Conservation (phyloP, 1,140 invertebrate genomes). For the Drosophila punjabiensis region DNA sequence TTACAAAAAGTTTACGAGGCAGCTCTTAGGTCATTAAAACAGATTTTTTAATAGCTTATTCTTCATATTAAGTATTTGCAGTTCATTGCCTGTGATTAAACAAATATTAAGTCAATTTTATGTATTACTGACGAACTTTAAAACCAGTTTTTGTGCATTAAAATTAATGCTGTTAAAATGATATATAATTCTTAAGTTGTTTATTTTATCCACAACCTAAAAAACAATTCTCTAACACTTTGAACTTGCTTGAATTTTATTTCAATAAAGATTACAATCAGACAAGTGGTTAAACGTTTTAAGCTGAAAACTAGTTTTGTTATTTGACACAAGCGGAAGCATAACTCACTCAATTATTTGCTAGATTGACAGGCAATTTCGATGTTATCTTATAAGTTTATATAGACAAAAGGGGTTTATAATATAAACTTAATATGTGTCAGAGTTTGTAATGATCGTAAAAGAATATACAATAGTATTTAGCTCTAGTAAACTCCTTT, state of each 20-base stretch:
- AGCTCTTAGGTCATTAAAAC: background rate
- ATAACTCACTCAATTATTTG: conserved; percentile 10
- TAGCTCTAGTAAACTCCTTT: no score
- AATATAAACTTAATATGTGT: no score
- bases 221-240: background rate
- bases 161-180: conserved; percentile 1
- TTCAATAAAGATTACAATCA: conserved; percentile 1
- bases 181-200: background rate
- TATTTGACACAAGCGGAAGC: conserved; percentile 8
- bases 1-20: background rate
- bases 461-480: background rate
- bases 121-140: conserved; percentile 10
- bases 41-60: background rate
- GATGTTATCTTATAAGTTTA: conserved; percentile 1
- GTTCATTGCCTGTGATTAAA: conserved; percentile 5
- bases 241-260: background rate
- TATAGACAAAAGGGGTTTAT: background rate
- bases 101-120: background rate
- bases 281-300: background rate
- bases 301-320: conserved; percentile 3
- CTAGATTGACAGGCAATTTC: conserved; percentile 7
- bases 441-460: no score
- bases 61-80: background rate
- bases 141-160: background rate
- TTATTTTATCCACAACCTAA: background rate